Percentiles rank a stretch among this genome's conserved stretches.
Evolutionary conservation across 2,113 vertebrate species (phyloP).

Genomic region (Salminus brasiliensis): DNA sequence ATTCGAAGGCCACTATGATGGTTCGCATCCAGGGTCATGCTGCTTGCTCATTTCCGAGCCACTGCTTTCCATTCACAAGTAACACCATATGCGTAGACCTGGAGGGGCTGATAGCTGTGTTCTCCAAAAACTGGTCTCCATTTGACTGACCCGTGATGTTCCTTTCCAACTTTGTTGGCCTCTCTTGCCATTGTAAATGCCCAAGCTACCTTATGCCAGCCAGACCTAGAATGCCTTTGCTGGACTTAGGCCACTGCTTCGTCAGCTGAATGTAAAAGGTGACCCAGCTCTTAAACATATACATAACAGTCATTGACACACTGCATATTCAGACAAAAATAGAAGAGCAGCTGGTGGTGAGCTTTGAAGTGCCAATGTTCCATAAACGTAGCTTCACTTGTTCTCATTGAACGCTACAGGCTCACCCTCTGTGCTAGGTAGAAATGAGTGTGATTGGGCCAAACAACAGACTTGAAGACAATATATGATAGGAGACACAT

Average conservation of each 20-base stretch:
- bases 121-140: neutral
- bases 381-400: neutral
- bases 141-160: neutral
- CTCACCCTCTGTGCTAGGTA: no score
- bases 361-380: neutral
- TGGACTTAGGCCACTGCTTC: neutral
- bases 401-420: neutral
- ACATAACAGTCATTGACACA: neutral
- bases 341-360: neutral
- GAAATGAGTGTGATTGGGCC: no score
- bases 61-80: slow-evolving; percentile 27
- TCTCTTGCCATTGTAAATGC: neutral
- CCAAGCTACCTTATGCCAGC: neutral
- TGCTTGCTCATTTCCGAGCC: no score
- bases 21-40: no score
- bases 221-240: neutral
- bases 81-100: neutral
- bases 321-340: neutral
- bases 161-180: neutral
- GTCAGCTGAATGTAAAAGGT: slow-evolving; percentile 6
- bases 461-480: no score
- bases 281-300: neutral
- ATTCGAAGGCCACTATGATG: no score
- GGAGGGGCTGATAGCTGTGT: no score
- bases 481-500: no score